Evolutionary conservation across 2,113 vertebrate species (phyloP).

Genomic region (Morone chrysops): DNA sequence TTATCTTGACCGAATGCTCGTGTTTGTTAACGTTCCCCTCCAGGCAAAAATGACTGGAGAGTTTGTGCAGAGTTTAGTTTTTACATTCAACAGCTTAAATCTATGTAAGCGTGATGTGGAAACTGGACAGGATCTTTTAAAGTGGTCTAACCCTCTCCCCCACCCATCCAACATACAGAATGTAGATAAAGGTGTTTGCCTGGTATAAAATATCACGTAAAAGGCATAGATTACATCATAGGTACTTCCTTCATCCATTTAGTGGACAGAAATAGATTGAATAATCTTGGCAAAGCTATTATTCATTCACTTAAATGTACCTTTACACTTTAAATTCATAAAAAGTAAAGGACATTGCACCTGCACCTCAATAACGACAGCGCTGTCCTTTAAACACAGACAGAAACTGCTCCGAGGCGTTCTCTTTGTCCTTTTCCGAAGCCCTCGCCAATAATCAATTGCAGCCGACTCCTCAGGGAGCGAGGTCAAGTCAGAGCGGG

Average conservation of each 20-base stretch:
- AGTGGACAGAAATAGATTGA: not conserved
- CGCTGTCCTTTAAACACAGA: conserved; percentile 10
- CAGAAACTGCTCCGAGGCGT: not conserved
- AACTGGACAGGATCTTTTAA: not conserved
- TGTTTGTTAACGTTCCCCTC: not conserved
- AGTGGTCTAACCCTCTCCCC: not conserved
- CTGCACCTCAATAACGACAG: conserved; percentile 6
- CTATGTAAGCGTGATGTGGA: not conserved
- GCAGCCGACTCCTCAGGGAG: not conserved
- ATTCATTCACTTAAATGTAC: not conserved
- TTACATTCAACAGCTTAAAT: not conserved
- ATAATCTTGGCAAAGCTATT: not conserved
- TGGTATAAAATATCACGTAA: too few species aligned
- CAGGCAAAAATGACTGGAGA: too few species aligned
- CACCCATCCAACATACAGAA: not conserved
- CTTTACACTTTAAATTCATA: not conserved
- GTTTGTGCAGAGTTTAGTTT: not conserved
- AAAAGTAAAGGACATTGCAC: not conserved
- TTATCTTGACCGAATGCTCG: not conserved
- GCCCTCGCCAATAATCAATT: conserved; percentile 17
- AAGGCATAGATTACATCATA: not conserved
- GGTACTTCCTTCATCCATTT: not conserved
- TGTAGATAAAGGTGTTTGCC: too few species aligned
- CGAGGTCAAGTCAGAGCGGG: conserved; percentile 4
- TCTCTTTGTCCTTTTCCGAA: conserved; percentile 8